Evolutionary conservation across 2,113 vertebrate species (phyloP).

Genomic region (Garra rufa): DNA sequence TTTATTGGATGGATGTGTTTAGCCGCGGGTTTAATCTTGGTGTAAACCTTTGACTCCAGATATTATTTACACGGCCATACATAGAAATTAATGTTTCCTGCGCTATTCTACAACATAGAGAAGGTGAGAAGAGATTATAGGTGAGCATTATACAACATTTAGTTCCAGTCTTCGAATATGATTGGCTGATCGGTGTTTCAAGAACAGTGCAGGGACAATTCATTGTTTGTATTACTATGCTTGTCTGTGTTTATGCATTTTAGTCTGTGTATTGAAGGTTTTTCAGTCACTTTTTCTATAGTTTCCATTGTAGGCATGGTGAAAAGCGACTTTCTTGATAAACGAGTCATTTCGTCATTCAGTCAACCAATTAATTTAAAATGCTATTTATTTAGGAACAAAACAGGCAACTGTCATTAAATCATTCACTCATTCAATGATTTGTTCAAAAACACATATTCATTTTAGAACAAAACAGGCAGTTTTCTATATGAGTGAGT

Average conservation of each 20-base stretch:
- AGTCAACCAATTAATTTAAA: background rate
- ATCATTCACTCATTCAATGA: too few relatives aligned
- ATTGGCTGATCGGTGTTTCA: background rate
- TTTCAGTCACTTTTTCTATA: background rate
- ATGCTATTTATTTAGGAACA: background rate
- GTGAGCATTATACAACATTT: background rate
- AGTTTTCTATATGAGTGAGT: too few relatives aligned
- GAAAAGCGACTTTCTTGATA: background rate
- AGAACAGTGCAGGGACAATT: background rate
- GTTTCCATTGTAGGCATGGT: background rate
- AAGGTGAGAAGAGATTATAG: background rate
- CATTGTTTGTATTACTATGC: background rate
- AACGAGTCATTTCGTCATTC: background rate
- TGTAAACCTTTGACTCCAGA: constrained; percentile 3
- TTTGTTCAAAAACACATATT: too few relatives aligned
- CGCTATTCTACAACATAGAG: background rate
- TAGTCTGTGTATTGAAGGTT: background rate
- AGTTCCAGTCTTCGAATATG: background rate
- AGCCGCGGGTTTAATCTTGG: constrained; percentile 1
- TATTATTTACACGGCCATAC: constrained; percentile 9
- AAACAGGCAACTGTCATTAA: background rate
- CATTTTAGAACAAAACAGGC: too few relatives aligned
- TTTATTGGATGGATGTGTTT: constrained; percentile 30
- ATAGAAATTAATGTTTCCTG: constrained; percentile 13
- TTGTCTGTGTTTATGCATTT: background rate